Evolutionary conservation across 2,888 invertebrate species (phyloP), one percentile per base, ranked within the genome.

Genomic region (Agrotis exclamationis): DNA sequence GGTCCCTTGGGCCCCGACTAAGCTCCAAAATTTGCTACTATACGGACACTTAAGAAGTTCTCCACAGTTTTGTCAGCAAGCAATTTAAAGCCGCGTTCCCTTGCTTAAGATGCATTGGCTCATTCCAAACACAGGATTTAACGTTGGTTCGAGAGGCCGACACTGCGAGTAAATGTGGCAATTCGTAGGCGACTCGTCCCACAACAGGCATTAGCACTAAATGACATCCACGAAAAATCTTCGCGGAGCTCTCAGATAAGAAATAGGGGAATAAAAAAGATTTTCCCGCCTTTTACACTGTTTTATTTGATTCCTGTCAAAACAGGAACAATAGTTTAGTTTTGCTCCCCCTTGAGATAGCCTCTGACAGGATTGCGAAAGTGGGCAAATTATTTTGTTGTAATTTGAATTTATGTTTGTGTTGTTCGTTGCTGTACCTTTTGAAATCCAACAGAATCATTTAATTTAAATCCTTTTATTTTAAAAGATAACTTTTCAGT

Each of bases 21-120:
- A 84, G 78, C 79, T 74, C 79, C 82, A 77, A 82, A 88, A 86
- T 86, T 87, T 80, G 83, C 79, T 78, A 83, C 83, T 81, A 85
- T 83, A 85, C 73, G 76, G 77, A 83, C 83, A 82, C 72, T 76
- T 80, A 80, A 82, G 76, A 85, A 87, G 89, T 69, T 85, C n/a
- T 85, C 84, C 86, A 83, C 90, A 89, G 89, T 91, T 92, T 86
- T 88, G 88, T 90, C 90, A 90, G 85, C 84, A 86, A 88, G 90
- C 90, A 93, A 93, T 93, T 94, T 92, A 91, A 92, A 91, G 88
- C 85, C 88, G 85, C 89, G 89, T 90, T 89, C 89, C 91, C 93
- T 93, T 92, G 93, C 93, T 95, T 94, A 94, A 95, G 94, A 95
- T 95, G 95, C 95, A 95, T 95, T 95, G 94, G 93, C 92, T 95